Base-by-base conservation (phyloP, 2,113 vertebrate species). In the Neotragus moschatus region DNA sequence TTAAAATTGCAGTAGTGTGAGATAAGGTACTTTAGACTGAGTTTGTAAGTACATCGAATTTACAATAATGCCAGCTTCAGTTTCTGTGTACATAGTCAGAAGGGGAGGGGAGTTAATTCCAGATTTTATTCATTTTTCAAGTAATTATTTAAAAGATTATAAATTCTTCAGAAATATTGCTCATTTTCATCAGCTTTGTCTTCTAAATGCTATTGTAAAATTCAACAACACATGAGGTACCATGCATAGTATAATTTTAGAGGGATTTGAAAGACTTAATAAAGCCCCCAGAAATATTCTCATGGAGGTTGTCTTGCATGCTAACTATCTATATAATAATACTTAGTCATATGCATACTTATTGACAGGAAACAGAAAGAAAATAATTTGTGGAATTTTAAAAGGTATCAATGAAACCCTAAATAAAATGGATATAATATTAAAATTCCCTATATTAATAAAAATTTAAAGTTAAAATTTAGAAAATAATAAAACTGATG, bases 111-210 rank as follows among this genome's bases (percentile, higher is more conserved):
- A 43, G 10, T n/a, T 92, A 70, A 92, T 91, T 97, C 5, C 15
- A 56, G 30, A 96, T 91, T 96, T 85, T 73, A 89, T 53, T 96
- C 39, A 96, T 92, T 90, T 84, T 84, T 94, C 12, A 75, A 81
- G 10, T 80, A 47, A 90, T 85, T 92, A 81, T 92, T 97, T 84
- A 97, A 75, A 90, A 70, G 81, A 89, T 92, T 94, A 96, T 88
- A 95, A 91, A 85, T 17, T 87, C 51, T 91, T 91, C 33, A 88
- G 36, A 96, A 53, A 79, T 49, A 43, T n/a, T 96, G 58, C 25
- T 97, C 66, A 84, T 75, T 60, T 97, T 97, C 81, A 97, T 21
- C 89, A n/a, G 53, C 9, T 88, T 96, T 95, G 23, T 51, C 85
- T 86, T 30, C 94, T 88, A 96, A 96, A 90, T 63, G 23, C 6